phyloP scores from a whole-genome alignment of 2,113 vertebrate species.

The Oryzias javanicus region DNA sequence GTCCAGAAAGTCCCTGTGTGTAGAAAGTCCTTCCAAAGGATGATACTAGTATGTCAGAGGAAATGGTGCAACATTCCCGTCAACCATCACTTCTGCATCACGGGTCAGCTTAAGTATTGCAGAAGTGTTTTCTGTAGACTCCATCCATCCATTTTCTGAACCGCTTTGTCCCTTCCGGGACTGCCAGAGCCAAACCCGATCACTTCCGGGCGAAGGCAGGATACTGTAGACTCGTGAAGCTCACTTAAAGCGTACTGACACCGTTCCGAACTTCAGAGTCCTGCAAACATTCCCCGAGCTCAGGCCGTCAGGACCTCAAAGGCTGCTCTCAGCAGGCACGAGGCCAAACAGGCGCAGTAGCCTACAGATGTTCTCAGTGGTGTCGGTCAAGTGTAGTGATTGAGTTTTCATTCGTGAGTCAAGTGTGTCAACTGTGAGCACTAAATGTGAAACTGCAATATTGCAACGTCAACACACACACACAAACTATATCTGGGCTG shows the following conservation, averaged over 20 bases:
- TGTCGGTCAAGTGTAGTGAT: constrained; percentile 92
- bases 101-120: too few relatives aligned
- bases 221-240: neutral
- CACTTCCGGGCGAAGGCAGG: neutral
- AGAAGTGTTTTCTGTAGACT: too few relatives aligned
- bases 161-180: neutral
- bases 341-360: constrained; percentile 83
- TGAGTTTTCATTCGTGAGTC: constrained; percentile 84
- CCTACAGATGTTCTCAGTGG: constrained; percentile 79
- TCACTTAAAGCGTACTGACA: constrained; percentile 11
- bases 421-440: constrained; percentile 89
- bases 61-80: too few relatives aligned
- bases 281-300: neutral
- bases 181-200: neutral
- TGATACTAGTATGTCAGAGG: too few relatives aligned
- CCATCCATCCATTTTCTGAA: too few relatives aligned
- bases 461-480: constrained; percentile 76
- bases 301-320: constrained; percentile 5
- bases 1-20: too few relatives aligned
- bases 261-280: constrained; percentile 1
- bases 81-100: too few relatives aligned
- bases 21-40: too few relatives aligned
- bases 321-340: constrained; percentile 46
- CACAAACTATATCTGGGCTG: constrained; percentile 76
- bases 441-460: constrained; percentile 91